A percentile compares a stretch with the other conserved stretches of the same genome.
Conservation (phyloP, 37 sponge, comb jelly and placozoan genomes). For the Ianthella basta region DNA sequence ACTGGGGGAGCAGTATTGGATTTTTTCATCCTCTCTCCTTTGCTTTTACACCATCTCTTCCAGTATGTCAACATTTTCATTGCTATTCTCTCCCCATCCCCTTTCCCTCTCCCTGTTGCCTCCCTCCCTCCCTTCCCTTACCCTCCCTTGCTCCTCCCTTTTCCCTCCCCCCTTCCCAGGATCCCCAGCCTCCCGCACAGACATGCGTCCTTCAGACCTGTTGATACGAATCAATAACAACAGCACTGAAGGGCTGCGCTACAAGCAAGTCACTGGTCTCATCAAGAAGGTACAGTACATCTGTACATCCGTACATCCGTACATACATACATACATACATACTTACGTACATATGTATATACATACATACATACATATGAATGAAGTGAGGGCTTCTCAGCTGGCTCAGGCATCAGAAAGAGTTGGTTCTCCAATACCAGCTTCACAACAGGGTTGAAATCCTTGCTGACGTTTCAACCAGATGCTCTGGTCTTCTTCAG, state of each 20-base stretch:
- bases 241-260: not conserved
- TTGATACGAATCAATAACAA: constrained; percentile 3
- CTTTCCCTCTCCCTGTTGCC: no score
- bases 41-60: no score
- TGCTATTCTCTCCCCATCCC: not conserved
- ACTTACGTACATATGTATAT: not conserved
- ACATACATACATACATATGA: not conserved
- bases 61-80: no score
- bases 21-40: no score
- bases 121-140: no score
- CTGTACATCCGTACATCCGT: not conserved
- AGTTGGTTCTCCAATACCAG: no score
- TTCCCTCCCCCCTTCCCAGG: not conserved
- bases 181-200: constrained; percentile 22
- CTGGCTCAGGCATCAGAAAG: no score
- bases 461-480: no score
- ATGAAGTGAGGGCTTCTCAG: not conserved
- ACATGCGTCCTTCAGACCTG: constrained; percentile 14
- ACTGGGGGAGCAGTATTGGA: no score
- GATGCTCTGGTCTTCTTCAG: no score
- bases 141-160: no score
- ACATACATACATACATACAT: not conserved
- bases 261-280: not conserved
- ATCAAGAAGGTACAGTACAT: constrained; percentile 13
- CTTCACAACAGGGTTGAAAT: no score